A percentile compares a stretch with the other conserved stretches of the same genome.
phyloP scores from a whole-genome alignment of 1,140 invertebrate genomes.

The Lepeophtheirus salmonis region DNA sequence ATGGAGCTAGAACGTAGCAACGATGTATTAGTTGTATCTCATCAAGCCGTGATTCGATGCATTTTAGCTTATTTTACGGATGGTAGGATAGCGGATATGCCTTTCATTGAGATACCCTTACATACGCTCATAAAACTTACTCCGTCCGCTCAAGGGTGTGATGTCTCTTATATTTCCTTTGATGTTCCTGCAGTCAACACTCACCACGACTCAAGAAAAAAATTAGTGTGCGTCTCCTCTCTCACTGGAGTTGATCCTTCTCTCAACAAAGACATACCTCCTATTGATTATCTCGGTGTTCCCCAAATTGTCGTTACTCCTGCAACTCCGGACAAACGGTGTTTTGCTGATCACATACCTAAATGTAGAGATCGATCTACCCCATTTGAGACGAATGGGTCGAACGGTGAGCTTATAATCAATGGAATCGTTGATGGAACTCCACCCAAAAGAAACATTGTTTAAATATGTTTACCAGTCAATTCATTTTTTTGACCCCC shows the following conservation, averaged over 20 bases:
- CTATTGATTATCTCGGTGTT: neutral
- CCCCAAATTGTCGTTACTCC: neutral
- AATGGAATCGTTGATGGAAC: no score
- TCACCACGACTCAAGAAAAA: conserved; percentile 37
- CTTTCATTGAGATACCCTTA: conserved; percentile 41
- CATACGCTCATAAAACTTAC: conserved; percentile 95
- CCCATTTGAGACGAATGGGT: no score
- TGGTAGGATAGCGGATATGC: conserved; percentile 61
- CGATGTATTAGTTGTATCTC: conserved; percentile 92
- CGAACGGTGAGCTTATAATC: no score
- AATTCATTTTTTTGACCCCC: no score
- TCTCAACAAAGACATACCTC: neutral
- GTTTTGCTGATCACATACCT: no score
- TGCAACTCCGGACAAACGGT: neutral
- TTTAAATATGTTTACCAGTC: no score
- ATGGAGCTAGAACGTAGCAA: conserved; percentile 97
- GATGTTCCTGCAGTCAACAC: conserved; percentile 82
- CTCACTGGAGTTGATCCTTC: neutral
- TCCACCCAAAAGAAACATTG: no score
- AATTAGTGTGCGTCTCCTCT: neutral
- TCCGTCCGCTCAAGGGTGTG: conserved; percentile 88
- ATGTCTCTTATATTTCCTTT: conserved; percentile 71
- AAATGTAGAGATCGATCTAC: neutral
- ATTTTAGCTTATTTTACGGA: conserved; percentile 94
- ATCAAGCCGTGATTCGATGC: conserved; percentile 81